Evolutionary conservation across 2,888 invertebrate species (phyloP).

Genomic region (Nymphalis urticae): DNA sequence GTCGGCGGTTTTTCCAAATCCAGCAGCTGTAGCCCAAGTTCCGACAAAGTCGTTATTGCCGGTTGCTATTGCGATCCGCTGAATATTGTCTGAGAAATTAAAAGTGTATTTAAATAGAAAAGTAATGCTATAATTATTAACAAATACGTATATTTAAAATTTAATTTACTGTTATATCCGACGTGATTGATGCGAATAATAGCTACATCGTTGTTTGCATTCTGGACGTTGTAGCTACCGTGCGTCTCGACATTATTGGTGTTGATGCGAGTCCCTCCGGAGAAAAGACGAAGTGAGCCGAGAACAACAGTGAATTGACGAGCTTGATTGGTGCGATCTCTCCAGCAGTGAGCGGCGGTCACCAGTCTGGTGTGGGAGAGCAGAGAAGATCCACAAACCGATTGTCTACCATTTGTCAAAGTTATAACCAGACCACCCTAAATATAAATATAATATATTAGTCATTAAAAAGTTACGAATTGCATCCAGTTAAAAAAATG

Average conservation of each 20-base stretch:
- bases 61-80: slow-evolving; percentile 49
- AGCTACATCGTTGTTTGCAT: slow-evolving; percentile 49
- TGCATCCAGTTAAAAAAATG: not conserved
- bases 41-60: slow-evolving; percentile 40
- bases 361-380: slow-evolving; percentile 46
- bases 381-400: slow-evolving; percentile 59
- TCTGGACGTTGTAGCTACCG: slow-evolving; percentile 41
- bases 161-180: slow-evolving; percentile 31
- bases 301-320: slow-evolving; percentile 53
- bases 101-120: no score
- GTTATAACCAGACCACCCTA: slow-evolving; percentile 52
- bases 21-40: slow-evolving; percentile 26
- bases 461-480: not conserved
- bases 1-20: no score
- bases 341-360: slow-evolving; percentile 57
- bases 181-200: slow-evolving; percentile 42
- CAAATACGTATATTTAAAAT: not conserved
- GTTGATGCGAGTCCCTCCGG: slow-evolving; percentile 46
- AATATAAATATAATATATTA: no score
- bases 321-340: slow-evolving; percentile 48
- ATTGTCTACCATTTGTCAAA: slow-evolving; percentile 46
- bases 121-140: not conserved
- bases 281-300: slow-evolving; percentile 48
- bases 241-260: slow-evolving; percentile 47
- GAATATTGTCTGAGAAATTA: slow-evolving; percentile 45